Conservation (phyloP, 1,140 invertebrate species). For the Aplysia californica region DNA sequence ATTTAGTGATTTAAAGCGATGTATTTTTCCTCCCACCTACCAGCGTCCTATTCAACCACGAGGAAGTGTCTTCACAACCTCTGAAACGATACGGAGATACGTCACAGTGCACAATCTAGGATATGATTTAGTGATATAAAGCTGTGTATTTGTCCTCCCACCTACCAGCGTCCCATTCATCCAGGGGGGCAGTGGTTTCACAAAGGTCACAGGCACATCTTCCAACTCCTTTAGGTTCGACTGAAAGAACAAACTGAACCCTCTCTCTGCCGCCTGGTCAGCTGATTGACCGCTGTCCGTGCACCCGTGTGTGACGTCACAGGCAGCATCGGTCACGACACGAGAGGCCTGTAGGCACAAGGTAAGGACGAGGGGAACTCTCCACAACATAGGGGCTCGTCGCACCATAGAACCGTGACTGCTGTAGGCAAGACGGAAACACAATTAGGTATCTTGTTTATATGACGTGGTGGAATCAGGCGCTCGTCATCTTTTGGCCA, state of each 20-base stretch:
- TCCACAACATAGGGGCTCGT: background rate
- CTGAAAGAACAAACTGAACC: constrained; percentile 17
- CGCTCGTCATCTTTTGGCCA: too few relatives aligned
- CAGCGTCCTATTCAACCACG: constrained; percentile 12
- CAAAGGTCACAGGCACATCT: constrained; percentile 1
- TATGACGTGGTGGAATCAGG: too few relatives aligned
- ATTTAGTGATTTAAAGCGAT: too few relatives aligned
- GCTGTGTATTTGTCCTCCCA: too few relatives aligned
- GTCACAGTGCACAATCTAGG: too few relatives aligned
- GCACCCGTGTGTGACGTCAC: too few relatives aligned
- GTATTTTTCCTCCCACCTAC: constrained; percentile 19
- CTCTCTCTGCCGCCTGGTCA: background rate
- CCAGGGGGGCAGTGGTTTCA: constrained; percentile 1
- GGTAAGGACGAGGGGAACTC: background rate
- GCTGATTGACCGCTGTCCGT: background rate
- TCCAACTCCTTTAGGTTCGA: constrained; percentile 1
- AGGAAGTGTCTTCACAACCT: too few relatives aligned
- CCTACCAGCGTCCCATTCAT: constrained; percentile 20
- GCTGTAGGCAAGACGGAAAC: background rate
- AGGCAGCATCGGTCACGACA: background rate
- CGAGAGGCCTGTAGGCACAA: background rate
- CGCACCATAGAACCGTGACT: background rate
- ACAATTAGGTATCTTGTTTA: too few relatives aligned
- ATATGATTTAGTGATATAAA: too few relatives aligned
- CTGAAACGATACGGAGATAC: too few relatives aligned